Base-by-base conservation (phyloP, 1,140 invertebrate genomes). In the Sarcophaga peregrina region DNA sequence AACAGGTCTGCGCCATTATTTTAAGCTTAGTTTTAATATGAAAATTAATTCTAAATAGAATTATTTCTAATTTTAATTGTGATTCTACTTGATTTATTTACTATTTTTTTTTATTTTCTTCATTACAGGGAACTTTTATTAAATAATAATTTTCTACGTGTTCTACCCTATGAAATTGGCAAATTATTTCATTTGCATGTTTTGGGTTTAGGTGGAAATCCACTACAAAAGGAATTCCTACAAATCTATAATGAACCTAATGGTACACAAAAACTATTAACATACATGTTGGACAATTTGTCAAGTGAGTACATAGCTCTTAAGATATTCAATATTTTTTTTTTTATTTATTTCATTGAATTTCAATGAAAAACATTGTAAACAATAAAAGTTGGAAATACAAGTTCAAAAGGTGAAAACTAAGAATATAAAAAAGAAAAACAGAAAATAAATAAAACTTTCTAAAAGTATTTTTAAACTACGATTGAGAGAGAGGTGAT, bases 101-200 rank as follows among this genome's bases (percentile, higher is more conserved):
- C 15, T 83, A 74, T 83, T 83, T 15, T 82, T 45, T 50, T 11
- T 82, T 80, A 83, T 84, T 84, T 84, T 87, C 86, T 86, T 83
- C 85, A 82, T 94, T 94, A 25, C 91, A 97, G 97, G 91, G 98
- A 99, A 92, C 93, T 99, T 85, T 93, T 97, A 86, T 92, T 99
- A 81, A 97, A 96, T 91, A 95, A 99, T 92, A 99, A 99, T 92
- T 95, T 95, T 89, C 93, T 99, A 84, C 93, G 98, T 78, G 94
- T 96, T 85, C 92, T 99, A 87, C 98, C 98, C 4, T 99, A 97
- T 91, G 98, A 99, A 92, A 93, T 99, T 86, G 98, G 98, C 85
- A 98, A 98, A 92, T 93, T 99, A 84, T 99, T 99, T 91, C 97
- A 99, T 91, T 93, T 99, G 85, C 96, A 98, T 91, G 92, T 96